A percentile compares a stretch with the other conserved stretches of the same genome.
These are phyloP conservation scores for Nephrocerus scutellatus DNA, from an alignment of 2,888 invertebrate species.

Conservation along the genomic window DNA sequence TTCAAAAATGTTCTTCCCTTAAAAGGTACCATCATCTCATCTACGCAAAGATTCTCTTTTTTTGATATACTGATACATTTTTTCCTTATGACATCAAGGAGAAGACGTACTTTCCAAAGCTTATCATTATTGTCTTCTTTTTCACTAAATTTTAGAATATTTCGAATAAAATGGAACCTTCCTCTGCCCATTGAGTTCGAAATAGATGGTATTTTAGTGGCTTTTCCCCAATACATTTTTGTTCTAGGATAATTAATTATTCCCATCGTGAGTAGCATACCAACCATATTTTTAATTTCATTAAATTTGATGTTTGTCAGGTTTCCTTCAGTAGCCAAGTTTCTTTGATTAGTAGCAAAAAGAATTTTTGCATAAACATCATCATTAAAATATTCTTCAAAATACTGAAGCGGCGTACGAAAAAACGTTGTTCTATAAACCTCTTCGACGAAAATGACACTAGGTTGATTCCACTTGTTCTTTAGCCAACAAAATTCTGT, in stretches of 20 bases:
- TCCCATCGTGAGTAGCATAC: too few relatives aligned
- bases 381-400: slow-evolving; percentile 3
- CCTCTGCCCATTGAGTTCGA: slow-evolving; percentile 3
- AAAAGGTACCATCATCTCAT: too few relatives aligned
- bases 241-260: slow-evolving; percentile 4
- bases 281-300: background rate
- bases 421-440: background rate
- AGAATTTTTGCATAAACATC: slow-evolving; percentile 2
- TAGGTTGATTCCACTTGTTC: slow-evolving; percentile 2
- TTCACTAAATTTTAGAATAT: too few relatives aligned
- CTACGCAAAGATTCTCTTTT: too few relatives aligned
- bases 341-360: slow-evolving; percentile 2
- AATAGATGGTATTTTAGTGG: slow-evolving; percentile 3
- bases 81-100: too few relatives aligned
- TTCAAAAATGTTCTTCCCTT: too few relatives aligned
- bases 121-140: too few relatives aligned
- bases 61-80: too few relatives aligned
- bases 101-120: too few relatives aligned
- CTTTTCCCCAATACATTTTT: slow-evolving; percentile 5
- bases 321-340: background rate
- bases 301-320: slow-evolving; percentile 5
- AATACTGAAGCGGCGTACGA: slow-evolving; percentile 1
- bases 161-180: slow-evolving; percentile 4
- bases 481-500: too few relatives aligned
- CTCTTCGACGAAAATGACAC: slow-evolving; percentile 1